A percentile compares a stretch with the other conserved stretches of the same genome.
phyloP scores from a whole-genome alignment of 2,797 vertebrate genomes.

The Anniella stebbinsi region DNA sequence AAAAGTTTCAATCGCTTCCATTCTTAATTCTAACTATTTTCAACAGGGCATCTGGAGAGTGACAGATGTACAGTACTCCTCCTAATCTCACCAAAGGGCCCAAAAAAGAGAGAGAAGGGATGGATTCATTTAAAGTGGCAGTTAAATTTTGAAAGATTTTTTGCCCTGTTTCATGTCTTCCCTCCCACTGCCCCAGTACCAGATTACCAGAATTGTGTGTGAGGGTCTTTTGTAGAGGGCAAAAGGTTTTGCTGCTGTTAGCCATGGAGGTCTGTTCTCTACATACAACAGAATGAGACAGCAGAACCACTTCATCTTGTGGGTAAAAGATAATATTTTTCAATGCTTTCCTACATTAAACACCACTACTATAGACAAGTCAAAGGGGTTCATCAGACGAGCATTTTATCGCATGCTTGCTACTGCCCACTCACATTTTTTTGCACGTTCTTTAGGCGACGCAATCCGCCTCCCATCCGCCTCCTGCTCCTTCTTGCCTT shows the following conservation, averaged over 20 bases:
- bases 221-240: background rate
- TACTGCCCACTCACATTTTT: too few relatives aligned
- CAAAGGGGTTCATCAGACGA: too few relatives aligned
- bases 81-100: background rate
- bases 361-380: background rate
- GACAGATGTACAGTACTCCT: background rate
- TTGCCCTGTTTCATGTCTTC: background rate
- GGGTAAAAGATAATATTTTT: background rate
- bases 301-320: background rate
- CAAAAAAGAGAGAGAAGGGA: background rate
- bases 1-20: background rate
- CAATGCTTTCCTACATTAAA: background rate
- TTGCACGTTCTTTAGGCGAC: too few relatives aligned
- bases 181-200: too few relatives aligned
- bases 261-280: background rate
- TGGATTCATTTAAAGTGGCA: background rate
- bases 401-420: too few relatives aligned
- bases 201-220: background rate
- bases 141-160: background rate
- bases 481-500: too few relatives aligned
- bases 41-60: background rate
- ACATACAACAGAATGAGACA: background rate
- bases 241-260: too few relatives aligned
- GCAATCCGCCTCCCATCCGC: too few relatives aligned
- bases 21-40: background rate